phyloP scores from a whole-genome alignment of 2,113 vertebrate species.

The Galemys pyrenaicus region DNA sequence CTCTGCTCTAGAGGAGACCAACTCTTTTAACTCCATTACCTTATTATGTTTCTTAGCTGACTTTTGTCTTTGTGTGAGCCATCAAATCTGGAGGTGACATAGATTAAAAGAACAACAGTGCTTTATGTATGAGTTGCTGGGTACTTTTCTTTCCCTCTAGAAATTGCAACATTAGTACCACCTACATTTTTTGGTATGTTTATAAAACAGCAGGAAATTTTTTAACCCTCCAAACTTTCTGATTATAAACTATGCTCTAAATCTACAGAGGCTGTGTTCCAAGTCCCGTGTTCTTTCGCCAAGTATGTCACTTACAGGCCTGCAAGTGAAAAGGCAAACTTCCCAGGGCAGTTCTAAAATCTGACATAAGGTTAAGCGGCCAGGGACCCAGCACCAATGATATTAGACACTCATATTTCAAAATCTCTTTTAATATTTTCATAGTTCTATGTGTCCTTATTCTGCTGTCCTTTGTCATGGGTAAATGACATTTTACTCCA shows the following conservation, averaged over 20 bases:
- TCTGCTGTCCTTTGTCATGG: slow-evolving; percentile 21
- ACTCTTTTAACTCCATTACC: neutral
- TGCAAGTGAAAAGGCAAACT: slow-evolving; percentile 74
- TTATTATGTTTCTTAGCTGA: slow-evolving; percentile 42
- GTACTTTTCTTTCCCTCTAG: slow-evolving; percentile 50
- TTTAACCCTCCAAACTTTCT: slow-evolving; percentile 79
- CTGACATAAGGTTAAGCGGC: slow-evolving; percentile 45
- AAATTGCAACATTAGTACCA: neutral
- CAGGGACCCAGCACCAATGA: slow-evolving; percentile 79
- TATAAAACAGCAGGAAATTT: slow-evolving; percentile 44
- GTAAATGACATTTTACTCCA: slow-evolving; percentile 43
- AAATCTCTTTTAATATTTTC: slow-evolving; percentile 48
- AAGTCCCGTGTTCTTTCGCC: slow-evolving; percentile 59
- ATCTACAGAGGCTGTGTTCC: slow-evolving; percentile 36
- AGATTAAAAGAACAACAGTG: neutral
- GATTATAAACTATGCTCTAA: slow-evolving; percentile 81
- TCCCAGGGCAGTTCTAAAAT: slow-evolving; percentile 73
- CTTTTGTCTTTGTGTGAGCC: slow-evolving; percentile 16
- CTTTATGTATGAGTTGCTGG: neutral
- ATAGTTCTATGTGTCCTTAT: slow-evolving; percentile 66
- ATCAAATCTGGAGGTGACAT: neutral
- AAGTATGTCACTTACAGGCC: slow-evolving; percentile 79
- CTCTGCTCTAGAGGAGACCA: slow-evolving; percentile 38
- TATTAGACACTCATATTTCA: slow-evolving; percentile 66
- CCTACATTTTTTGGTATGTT: slow-evolving; percentile 19